Base-by-base conservation (phyloP, 2,797 vertebrate genomes). In the Scleropages formosus region DNA sequence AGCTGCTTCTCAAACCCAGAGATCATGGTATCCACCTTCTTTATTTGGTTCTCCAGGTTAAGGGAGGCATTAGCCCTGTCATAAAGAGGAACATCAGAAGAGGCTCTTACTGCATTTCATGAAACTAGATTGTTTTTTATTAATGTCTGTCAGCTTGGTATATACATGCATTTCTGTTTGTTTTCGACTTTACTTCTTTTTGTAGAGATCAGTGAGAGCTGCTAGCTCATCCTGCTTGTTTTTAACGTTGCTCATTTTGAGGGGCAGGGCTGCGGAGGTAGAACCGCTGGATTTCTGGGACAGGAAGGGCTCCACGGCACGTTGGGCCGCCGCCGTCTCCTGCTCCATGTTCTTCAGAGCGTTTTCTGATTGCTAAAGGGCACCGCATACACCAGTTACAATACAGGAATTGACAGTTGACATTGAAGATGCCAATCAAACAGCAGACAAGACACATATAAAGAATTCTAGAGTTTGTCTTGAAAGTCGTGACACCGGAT, bases 21-120 rank as follows among this genome's bases (percentile, higher is more conserved):
- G 68, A 98, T 87, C 1, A 94, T 86, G 77, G 88, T 91, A 18
- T 97, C 94, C 3, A 93, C 91, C 16, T 94, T 95, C 78, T 84
- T 91, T 46, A 97, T 95, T 85, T 96, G 95, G 78, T 65, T 90
- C 85, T 98, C 95, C 84, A 99, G 86, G 47, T 93, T 93, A 77
- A 96, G 88, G 22, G 95, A 93, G 13, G 95, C 92, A 65, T 94
- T 94, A 61, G 94, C 94, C 86, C 98, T 99, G 79, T 15, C n/a
- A n/a, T 13, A 1, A 4, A 39, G 64, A 58, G 70, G 27, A 69
- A 15, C 15, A 53, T 15, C 53, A 53, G n/a, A 69, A 22, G 27
- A 69, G 49, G 31, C 56, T 58, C 26, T 26, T 22, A 39, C 68
- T 24, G 46, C 15, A 22, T n/a, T 20, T 8, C 13, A 26, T 31